Conservation (phyloP, 2,797 vertebrate genomes). For the Sebastes iracundus region DNA sequence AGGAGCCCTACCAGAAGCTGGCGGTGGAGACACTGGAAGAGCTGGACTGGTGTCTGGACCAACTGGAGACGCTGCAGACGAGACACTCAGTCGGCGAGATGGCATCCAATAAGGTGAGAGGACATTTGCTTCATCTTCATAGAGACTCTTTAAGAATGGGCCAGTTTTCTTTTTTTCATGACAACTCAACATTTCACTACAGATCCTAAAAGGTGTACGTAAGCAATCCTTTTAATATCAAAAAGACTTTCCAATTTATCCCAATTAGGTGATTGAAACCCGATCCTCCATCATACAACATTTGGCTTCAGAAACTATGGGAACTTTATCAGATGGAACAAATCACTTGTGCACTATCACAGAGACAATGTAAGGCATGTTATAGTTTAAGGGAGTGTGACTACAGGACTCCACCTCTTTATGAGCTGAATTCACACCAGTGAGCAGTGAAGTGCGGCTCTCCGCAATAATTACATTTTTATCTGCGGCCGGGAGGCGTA, state of each 20-base stretch:
- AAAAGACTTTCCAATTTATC: not conserved
- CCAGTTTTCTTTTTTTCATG: no score
- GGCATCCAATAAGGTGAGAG: constrained; percentile 95
- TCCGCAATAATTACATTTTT: no score
- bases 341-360: no score
- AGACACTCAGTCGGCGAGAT: constrained; percentile 93
- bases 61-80: constrained; percentile 95
- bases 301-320: not conserved
- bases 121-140: not conserved
- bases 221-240: not conserved
- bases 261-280: not conserved
- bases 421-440: no score
- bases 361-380: no score
- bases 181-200: not conserved
- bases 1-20: constrained; percentile 89
- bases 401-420: no score
- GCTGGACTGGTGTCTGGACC: constrained; percentile 96
- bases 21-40: constrained; percentile 91
- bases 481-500: no score
- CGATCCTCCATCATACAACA: not conserved
- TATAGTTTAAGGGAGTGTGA: no score
- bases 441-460: no score
- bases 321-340: no score
- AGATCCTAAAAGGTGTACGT: not conserved
- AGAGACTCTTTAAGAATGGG: not conserved